Conservation (phyloP, 2,888 invertebrate species). For the Hesperia comma region DNA sequence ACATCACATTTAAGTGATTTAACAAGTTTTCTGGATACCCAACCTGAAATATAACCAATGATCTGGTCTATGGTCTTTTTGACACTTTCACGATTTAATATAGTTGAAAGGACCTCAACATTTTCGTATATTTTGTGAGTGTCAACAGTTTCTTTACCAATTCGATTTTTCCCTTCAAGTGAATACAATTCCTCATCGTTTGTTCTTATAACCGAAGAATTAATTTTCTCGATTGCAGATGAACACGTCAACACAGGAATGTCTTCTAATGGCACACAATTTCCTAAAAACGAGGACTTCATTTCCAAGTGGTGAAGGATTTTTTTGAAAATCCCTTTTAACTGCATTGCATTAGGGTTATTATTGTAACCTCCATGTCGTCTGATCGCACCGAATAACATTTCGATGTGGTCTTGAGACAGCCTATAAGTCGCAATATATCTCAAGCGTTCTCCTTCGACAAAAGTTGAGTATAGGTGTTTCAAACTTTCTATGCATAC, state of each 20-base stretch:
- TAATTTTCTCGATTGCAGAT: constrained; percentile 16
- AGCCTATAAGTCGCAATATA: constrained; percentile 36
- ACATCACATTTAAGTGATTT: constrained; percentile 39
- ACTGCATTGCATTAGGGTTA: constrained; percentile 37
- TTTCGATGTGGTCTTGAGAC: constrained; percentile 38
- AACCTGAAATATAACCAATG: constrained; percentile 40
- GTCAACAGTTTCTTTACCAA: constrained; percentile 9
- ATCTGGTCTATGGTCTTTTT: constrained; percentile 31
- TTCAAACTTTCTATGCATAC: constrained; percentile 33
- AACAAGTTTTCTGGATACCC: constrained; percentile 32
- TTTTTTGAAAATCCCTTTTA: constrained; percentile 34
- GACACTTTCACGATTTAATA: constrained; percentile 8
- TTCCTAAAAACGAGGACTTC: constrained; percentile 18
- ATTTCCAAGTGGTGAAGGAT: constrained; percentile 31
- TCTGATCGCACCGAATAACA: constrained; percentile 37
- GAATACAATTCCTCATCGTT: neutral
- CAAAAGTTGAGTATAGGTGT: constrained; percentile 3
- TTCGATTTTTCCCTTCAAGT: too few species aligned
- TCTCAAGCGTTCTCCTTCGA: constrained; percentile 16
- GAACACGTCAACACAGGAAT: constrained; percentile 31
- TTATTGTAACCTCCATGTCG: constrained; percentile 38
- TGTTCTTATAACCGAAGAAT: neutral
- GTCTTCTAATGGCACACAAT: constrained; percentile 38
- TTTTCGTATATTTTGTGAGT: constrained; percentile 12
- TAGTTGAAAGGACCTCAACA: constrained; percentile 4